A percentile compares a stretch with the other conserved stretches of the same genome.
Evolutionary conservation across 1,140 invertebrate genomes (phyloP).

Genomic region (Drosophila repletoides): DNA sequence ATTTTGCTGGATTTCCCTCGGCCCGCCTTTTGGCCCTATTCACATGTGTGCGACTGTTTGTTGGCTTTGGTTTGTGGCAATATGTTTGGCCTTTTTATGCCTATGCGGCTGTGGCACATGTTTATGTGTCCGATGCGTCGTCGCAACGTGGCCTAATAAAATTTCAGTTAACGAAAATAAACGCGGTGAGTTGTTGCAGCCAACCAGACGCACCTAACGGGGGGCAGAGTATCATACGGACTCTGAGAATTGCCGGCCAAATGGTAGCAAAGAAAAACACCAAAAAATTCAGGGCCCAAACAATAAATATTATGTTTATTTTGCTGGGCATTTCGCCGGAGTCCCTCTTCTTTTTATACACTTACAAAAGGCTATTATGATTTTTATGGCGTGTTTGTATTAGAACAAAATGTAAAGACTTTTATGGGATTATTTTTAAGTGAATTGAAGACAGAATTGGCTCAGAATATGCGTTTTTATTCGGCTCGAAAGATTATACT

Average conservation of each 20-base stretch:
- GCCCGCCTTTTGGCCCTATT: neutral
- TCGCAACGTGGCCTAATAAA: slow-evolving; percentile 63
- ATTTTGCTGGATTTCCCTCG: slow-evolving; percentile 55
- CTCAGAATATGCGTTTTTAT: no score
- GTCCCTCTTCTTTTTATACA: slow-evolving; percentile 4
- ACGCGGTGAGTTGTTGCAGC: slow-evolving; percentile 45
- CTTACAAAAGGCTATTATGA: slow-evolving; percentile 3
- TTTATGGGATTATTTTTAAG: neutral
- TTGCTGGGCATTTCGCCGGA: slow-evolving; percentile 9
- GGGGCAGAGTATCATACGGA: neutral
- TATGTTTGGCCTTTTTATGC: slow-evolving; percentile 40
- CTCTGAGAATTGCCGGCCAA: neutral
- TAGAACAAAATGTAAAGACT: neutral
- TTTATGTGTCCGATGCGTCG: slow-evolving; percentile 45
- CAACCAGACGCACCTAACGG: neutral
- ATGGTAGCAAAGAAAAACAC: slow-evolving; percentile 2
- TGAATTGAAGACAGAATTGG: no score
- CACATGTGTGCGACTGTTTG: slow-evolving; percentile 1
- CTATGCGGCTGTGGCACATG: slow-evolving; percentile 46
- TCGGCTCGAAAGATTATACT: no score
- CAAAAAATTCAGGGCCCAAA: slow-evolving; percentile 30
- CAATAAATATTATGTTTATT: slow-evolving; percentile 65
- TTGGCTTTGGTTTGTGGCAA: slow-evolving; percentile 11
- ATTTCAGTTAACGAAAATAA: slow-evolving; percentile 60
- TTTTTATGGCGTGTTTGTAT: neutral